These are phyloP conservation scores for Vanessa cardui DNA, from an alignment of 2,888 invertebrate species.

Conservation along the genomic window DNA sequence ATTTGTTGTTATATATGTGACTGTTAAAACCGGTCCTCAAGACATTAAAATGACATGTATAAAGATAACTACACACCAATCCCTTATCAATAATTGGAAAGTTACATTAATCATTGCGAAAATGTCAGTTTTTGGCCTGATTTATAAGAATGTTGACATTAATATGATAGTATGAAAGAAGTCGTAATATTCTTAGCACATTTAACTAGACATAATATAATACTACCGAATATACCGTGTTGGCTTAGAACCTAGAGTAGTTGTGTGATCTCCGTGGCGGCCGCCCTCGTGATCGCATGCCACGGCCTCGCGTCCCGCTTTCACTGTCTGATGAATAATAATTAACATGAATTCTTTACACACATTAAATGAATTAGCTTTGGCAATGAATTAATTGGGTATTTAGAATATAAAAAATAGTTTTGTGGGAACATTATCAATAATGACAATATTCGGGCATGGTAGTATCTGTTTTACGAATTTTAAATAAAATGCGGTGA, in stretches of 20 bases:
- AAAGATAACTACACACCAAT: too few relatives aligned
- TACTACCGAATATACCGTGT: slow-evolving; percentile 9
- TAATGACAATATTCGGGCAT: too few relatives aligned
- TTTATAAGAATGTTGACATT: not conserved
- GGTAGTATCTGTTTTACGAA: too few relatives aligned
- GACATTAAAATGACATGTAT: too few relatives aligned
- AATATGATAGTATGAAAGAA: slow-evolving; percentile 1
- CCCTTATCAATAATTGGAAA: not conserved
- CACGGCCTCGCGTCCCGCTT: slow-evolving; percentile 72
- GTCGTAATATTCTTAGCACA: slow-evolving; percentile 26
- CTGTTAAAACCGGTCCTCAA: too few relatives aligned
- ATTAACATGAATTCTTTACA: not conserved
- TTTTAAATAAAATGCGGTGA: too few relatives aligned
- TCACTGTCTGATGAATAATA: slow-evolving; percentile 64
- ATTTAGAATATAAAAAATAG: too few relatives aligned
- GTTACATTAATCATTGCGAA: not conserved
- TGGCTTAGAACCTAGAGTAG: slow-evolving; percentile 65
- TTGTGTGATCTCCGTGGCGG: slow-evolving; percentile 63
- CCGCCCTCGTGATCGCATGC: slow-evolving; percentile 67
- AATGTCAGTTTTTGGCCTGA: not conserved
- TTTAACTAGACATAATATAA: not conserved
- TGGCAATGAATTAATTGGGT: not conserved
- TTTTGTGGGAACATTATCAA: too few relatives aligned
- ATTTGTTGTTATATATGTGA: too few relatives aligned
- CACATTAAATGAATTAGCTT: not conserved